Base-by-base conservation (phyloP, 2,888 invertebrate species). In the Coleophora flavipennella region DNA sequence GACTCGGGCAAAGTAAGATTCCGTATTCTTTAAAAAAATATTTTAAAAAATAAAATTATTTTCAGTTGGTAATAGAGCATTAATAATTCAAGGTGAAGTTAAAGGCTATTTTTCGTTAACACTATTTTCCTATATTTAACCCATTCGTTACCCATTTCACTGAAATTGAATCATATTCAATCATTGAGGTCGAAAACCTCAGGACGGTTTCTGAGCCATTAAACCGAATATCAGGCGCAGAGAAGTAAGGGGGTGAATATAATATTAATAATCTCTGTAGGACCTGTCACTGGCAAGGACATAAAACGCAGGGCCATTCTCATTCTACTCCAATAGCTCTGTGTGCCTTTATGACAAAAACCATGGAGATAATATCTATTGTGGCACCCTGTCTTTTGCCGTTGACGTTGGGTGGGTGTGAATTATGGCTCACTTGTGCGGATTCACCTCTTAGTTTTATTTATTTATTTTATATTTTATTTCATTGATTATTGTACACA, bases 211-310 rank as follows among this genome's bases (percentile, higher is more conserved):
- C 59, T 56, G 50, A 45, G 47, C 59, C 56, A 62, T 69, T 67
- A 63, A 61, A 45, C 59, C 49, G 54, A 55, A 52, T 55, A 66
- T 67, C 63, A 65, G 61, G 57, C 56, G 54, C 68, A 67, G 64
- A 44, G 42, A 40, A 46, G 46, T 46, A 47, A 54, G 59, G 57
- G 57, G 57, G 57, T 51, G 53, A 57, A 57, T 56, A 55, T 51
- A 50, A 45, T 43, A 45, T 40, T 42, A 42, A 45, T 44, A 50
- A 29, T 27, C 43, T 20, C 46, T 47, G 48, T 51, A 45, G 50
- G 54, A 59, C 47, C 57, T 57, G 61, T 54, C 58, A 50, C 49
- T 47, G 42, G 45, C 55, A 51, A 36, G 50, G 45, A 44, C 54
- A 60, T 69, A 62, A 67, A 67, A 57, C 46, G 61, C 67, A 69